Evolutionary conservation across 2,888 invertebrate genomes (phyloP).

Genomic region (Pachycephus smyrnensis): DNA sequence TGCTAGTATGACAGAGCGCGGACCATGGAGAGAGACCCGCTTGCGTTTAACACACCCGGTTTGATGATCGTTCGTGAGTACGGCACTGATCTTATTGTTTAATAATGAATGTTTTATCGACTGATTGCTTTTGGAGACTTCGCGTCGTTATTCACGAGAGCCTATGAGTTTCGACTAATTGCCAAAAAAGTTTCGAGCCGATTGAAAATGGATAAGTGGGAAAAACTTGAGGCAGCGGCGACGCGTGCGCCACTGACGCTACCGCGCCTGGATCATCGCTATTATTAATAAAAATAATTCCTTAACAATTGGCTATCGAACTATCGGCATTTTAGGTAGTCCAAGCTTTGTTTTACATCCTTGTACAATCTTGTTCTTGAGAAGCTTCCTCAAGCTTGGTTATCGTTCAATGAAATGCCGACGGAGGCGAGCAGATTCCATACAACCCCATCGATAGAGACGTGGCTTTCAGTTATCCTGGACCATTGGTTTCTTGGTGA

Average conservation of each 20-base stretch:
- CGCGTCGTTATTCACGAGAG: neutral
- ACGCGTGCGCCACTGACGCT: neutral
- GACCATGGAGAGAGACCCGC: constrained; percentile 7
- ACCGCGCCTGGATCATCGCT: neutral
- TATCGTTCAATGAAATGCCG: neutral
- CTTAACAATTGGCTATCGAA: neutral
- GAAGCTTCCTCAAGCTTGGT: neutral
- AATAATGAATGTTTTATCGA: neutral
- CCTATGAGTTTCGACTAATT: neutral
- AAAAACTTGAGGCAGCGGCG: neutral
- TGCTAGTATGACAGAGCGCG: constrained; percentile 1
- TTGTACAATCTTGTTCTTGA: neutral
- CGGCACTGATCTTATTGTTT: constrained; percentile 3
- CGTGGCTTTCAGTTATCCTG: neutral
- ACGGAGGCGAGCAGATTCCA: neutral
- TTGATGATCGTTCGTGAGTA: constrained; percentile 3
- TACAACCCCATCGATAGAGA: neutral
- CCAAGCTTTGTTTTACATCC: neutral
- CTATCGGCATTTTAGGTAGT: neutral
- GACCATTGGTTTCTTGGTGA: neutral
- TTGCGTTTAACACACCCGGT: neutral
- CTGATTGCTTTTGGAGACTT: neutral
- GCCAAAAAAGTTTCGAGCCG: neutral
- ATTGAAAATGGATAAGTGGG: neutral
- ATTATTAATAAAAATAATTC: neutral